Percentiles rank a stretch among this genome's conserved stretches.
phyloP scores from a whole-genome alignment of 1,140 invertebrate genomes.

The Macrosteles quadrilineatus region DNA sequence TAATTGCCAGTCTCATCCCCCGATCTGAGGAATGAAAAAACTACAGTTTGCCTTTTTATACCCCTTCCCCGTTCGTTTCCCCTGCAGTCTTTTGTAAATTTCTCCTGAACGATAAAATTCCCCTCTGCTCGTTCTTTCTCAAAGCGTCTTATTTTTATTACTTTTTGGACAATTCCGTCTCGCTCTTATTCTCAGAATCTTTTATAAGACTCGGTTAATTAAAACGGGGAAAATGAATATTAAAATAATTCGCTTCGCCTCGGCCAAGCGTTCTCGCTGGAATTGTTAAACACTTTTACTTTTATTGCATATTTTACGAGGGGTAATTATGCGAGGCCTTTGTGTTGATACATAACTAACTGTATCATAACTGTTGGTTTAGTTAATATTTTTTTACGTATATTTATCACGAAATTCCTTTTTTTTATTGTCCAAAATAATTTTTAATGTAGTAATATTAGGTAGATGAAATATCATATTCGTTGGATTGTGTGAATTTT shows the following conservation, averaged over 20 bases:
- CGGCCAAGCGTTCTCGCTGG: background rate
- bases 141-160: conserved; percentile 31
- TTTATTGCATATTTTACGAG: conserved; percentile 12
- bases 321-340: too few species aligned
- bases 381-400: too few species aligned
- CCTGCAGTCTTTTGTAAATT: conserved; percentile 20
- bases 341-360: too few species aligned
- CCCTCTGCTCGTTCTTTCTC: background rate
- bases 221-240: conserved; percentile 23
- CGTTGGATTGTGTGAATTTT: too few species aligned
- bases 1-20: conserved; percentile 33
- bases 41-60: conserved; percentile 35
- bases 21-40: conserved; percentile 28
- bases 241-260: conserved; percentile 20
- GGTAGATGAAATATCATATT: too few species aligned
- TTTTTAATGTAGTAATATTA: too few species aligned
- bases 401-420: too few species aligned
- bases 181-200: conserved; percentile 14
- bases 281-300: conserved; percentile 20
- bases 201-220: conserved; percentile 25
- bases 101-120: conserved; percentile 29
- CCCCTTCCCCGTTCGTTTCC: conserved; percentile 11
- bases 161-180: conserved; percentile 24
- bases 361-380: too few species aligned
- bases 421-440: too few species aligned